phyloP scores from a whole-genome alignment of 2,113 vertebrate genomes.

The Bombycilla garrulus region DNA sequence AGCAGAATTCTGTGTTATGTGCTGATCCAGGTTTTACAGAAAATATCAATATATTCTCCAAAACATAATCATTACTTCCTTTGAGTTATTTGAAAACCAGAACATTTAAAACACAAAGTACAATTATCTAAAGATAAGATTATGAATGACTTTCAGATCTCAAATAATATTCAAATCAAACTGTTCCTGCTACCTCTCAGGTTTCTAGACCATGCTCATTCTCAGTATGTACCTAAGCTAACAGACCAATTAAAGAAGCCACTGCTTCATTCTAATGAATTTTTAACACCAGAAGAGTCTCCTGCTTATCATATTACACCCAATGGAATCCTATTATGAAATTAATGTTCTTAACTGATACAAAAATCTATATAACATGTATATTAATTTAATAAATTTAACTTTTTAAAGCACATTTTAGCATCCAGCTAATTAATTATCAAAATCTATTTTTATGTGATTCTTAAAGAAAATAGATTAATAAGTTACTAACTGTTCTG shows the following conservation, averaged over 20 bases:
- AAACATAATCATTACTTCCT: background rate
- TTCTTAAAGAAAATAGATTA: background rate
- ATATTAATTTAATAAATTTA: background rate
- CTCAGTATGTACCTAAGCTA: background rate
- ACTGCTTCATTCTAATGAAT: background rate
- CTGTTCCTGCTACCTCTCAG: background rate
- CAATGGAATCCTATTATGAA: background rate
- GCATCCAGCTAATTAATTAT: background rate
- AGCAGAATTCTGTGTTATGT: accelerated
- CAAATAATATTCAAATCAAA: background rate
- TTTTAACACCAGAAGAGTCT: background rate
- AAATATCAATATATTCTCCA: background rate
- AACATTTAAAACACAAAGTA: background rate
- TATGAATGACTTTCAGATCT: background rate
- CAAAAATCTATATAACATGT: background rate
- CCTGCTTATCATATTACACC: background rate
- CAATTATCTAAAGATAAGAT: background rate
- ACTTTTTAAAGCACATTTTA: background rate
- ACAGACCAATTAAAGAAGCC: background rate
- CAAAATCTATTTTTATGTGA: background rate
- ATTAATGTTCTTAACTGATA: background rate
- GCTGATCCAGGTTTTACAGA: background rate
- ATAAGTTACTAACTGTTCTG: background rate
- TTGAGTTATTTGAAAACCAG: background rate
- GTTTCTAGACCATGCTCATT: background rate